Conservation (phyloP, 2,888 invertebrate species). For the Conistra vaccinii region DNA sequence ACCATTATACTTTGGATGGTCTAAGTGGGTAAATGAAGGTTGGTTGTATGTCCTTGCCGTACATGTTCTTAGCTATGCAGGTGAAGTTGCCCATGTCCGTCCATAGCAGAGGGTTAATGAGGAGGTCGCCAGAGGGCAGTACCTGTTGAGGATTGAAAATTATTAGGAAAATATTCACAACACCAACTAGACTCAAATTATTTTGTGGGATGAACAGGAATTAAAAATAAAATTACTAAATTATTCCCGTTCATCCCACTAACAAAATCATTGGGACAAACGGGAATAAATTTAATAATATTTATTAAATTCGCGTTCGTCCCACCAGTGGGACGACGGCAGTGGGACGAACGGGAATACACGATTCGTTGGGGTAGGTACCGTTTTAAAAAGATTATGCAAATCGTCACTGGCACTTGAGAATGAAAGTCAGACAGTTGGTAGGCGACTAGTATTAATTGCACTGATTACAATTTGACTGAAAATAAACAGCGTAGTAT, state of each 20-base stretch:
- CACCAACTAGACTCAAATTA: too few species aligned
- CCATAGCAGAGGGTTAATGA: conserved; percentile 94
- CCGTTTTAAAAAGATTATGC: background rate
- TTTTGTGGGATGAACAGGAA: too few species aligned
- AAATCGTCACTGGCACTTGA: background rate
- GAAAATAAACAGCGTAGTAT: too few species aligned
- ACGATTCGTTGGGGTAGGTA: too few species aligned
- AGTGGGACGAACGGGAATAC: too few species aligned
- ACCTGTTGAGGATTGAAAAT: conserved; percentile 79
- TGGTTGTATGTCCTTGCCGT: conserved; percentile 91
- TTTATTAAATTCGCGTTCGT: too few species aligned
- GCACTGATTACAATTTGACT: background rate
- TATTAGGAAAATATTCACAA: background rate
- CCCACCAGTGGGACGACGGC: too few species aligned
- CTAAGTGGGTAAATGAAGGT: conserved; percentile 94
- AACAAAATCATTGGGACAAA: too few species aligned
- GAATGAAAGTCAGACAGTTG: background rate
- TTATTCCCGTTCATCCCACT: too few species aligned
- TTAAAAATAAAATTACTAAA: too few species aligned
- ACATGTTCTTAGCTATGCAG: conserved; percentile 93
- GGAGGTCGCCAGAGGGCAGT: conserved; percentile 94
- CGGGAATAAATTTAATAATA: too few species aligned
- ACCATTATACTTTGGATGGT: conserved; percentile 72
- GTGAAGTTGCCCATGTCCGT: conserved; percentile 95
- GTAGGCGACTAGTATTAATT: background rate